Conservation (phyloP, 2,113 vertebrate genomes). For the Gymnorhina tibicen region DNA sequence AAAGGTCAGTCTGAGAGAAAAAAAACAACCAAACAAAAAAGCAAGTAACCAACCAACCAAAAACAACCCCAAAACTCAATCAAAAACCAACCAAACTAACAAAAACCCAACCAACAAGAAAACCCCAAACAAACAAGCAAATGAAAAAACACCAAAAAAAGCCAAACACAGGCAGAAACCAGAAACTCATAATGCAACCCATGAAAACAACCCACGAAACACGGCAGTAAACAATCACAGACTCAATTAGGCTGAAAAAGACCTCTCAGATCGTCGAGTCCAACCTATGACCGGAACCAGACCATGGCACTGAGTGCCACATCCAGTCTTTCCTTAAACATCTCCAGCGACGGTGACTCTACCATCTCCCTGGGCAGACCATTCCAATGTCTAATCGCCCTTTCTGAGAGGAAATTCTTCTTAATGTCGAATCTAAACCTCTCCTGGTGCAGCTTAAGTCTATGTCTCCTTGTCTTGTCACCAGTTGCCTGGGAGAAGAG, state of each 20-base stretch:
- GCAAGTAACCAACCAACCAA: neutral
- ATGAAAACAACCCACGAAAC: neutral
- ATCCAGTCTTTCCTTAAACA: neutral
- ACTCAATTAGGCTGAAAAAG: neutral
- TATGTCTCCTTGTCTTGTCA: neutral
- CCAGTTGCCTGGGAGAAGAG: neutral
- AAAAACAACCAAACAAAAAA: neutral
- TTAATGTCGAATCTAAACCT: neutral
- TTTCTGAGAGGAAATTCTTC: neutral
- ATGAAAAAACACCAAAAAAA: neutral
- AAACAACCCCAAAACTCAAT: neutral
- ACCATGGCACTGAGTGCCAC: neutral
- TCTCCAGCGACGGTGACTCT: neutral
- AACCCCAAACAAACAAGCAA: neutral
- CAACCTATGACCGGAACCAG: rapidly evolving
- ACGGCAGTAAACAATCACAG: neutral
- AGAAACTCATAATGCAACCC: neutral
- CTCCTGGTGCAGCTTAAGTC: no score
- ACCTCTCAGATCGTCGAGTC: neutral
- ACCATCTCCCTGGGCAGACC: neutral
- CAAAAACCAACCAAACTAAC: neutral
- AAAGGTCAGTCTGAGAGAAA: neutral
- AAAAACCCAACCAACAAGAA: neutral
- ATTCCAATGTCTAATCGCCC: neutral
- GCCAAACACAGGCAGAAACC: neutral